These are phyloP conservation scores for Clupea harengus DNA, from an alignment of 2,113 vertebrate species.

Conservation along the genomic window DNA sequence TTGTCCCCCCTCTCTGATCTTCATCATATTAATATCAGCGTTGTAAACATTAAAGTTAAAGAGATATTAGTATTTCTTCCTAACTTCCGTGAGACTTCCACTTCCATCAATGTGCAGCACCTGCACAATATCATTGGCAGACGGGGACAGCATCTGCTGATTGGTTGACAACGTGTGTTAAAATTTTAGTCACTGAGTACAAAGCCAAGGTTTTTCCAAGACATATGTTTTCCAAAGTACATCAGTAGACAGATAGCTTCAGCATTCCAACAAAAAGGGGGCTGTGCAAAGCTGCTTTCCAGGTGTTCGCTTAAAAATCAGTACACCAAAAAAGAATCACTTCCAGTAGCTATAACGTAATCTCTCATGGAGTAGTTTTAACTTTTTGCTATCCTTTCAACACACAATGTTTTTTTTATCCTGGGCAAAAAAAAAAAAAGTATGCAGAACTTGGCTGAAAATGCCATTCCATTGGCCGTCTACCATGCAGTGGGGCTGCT, in stretches of 20 bases:
- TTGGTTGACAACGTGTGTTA: neutral
- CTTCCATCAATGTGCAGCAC: neutral
- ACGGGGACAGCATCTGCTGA: too few species aligned
- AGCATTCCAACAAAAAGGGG: neutral
- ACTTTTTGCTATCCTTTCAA: neutral
- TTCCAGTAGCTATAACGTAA: too few species aligned
- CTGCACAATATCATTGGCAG: neutral
- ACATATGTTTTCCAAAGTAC: neutral
- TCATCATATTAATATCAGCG: too few species aligned
- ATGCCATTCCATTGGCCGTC: too few species aligned
- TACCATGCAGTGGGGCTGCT: neutral
- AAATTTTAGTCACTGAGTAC: too few species aligned
- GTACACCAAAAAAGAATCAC: too few species aligned
- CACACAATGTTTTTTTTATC: neutral
- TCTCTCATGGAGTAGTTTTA: too few species aligned
- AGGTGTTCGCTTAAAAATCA: neutral
- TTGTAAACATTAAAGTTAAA: neutral
- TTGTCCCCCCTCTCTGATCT: too few species aligned
- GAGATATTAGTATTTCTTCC: neutral
- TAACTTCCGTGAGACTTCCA: neutral
- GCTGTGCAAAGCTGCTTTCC: neutral
- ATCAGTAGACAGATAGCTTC: neutral
- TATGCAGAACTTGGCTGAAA: too few species aligned
- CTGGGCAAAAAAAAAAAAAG: neutral
- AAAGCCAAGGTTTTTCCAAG: too few species aligned